Base-by-base conservation (phyloP, 2,797 vertebrate genomes). In the Clarias laeviceps region DNA sequence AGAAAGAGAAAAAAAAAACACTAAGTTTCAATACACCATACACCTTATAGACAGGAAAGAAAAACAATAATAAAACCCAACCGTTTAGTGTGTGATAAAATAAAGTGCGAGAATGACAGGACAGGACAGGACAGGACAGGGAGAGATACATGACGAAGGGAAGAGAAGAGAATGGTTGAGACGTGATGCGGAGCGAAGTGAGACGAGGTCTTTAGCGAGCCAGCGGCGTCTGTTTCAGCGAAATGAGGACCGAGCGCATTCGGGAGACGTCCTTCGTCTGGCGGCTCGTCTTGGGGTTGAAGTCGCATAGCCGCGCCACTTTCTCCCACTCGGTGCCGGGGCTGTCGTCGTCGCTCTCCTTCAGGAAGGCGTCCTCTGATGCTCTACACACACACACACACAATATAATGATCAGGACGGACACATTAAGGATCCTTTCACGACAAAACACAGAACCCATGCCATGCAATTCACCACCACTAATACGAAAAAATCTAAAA, bases 251-350 rank as follows among this genome's bases (percentile, higher is more conserved):
- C 0, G 97, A 99, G 84, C 98, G 97, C 97, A 99, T 98, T 81
- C 98, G 97, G 0, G 98, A 99, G 85, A 99, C 97, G 34, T 99
- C 98, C 95, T 99, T 99, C 72, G 96, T 97, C 91, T 98, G 94
- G 88, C 95, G 95, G 94, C 97, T 99, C 95, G 97, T 99, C 94
- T 99, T 99, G 77, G 98, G 98, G 86, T 99, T 99, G 95, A 99
- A 99, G 94, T 99, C 98, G 64, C 98, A 99, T 78, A 99, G 97
- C 73, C 97, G 96, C 59, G 97, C 98, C 86, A 99, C 98, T 88
- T 97, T 96, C 91, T 99, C 98, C 98, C 98, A 99, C 90, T 97
- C 97, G 0, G 97, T 94, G 87, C 97, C 98, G 0, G 97, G 96
- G 20, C 93, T 94, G 79, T 98, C 96, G 84, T 96, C 96, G 73